Evolutionary conservation across 2,888 invertebrate genomes (phyloP), one percentile per base, ranked within the genome.

Genomic region (Plebejus argus): DNA sequence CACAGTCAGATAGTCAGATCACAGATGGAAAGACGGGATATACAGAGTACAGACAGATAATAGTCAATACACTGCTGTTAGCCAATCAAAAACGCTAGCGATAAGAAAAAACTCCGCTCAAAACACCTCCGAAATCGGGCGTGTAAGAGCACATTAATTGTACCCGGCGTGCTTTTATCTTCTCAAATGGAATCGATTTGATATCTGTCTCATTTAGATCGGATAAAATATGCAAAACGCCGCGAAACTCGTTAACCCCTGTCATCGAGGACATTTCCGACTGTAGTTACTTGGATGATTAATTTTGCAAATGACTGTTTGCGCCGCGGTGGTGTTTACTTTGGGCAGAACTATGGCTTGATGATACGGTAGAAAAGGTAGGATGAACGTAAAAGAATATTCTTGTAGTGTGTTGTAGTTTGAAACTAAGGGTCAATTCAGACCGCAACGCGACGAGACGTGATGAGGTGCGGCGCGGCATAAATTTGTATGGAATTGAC

Each of bases 231-330:
- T 66, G 66, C 66, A 66, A 66, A 66, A 58, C 56, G 23, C n/a
- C 61, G 23, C 45, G 61, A 78, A 78, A 70, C 72, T 80, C 74
- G 76, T 76, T 78, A 74, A 78, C 58, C 71, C 77, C 15, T 58
- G 58, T 77, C 76, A 77, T 78, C 77, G 76, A 76, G 61, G 39
- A 66, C 66, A 28, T 66, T 66, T 66, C 33, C 66, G 66, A 28
- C 66, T 33, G 66, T 66, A 28, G 66, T 66, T 28, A 28, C 15
- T 66, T 66, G 66, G 66, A 66, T 66, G 33, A 66, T 66, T 66
- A 33, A 66, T 66, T 66, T 66, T 66, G 66, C 6, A 66, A 66
- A 33, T 33, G 28, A 66, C 66, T 66, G 66, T 33, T 66, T 66
- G 28, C 66, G 28, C 66, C 6, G 28, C 2, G 28, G 0, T 15